A percentile compares a stretch with the other conserved stretches of the same genome.
Evolutionary conservation across 2,113 vertebrate species (phyloP).

Genomic region (Erythrolamprus reginae): DNA sequence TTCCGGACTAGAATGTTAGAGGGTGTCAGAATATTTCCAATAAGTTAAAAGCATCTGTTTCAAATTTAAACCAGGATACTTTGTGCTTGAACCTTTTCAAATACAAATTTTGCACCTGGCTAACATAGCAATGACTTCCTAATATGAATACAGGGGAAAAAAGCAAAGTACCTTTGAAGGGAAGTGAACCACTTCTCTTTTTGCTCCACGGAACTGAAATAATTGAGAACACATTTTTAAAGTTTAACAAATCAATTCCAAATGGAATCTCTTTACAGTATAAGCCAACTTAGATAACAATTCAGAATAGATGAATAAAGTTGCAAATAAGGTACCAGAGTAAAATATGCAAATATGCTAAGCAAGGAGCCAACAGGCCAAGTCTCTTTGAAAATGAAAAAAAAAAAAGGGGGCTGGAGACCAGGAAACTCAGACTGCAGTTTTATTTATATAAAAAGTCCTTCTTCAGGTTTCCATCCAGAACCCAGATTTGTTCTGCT

Average conservation of each 20-base stretch:
- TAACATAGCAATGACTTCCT: neutral
- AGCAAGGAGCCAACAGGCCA: neutral
- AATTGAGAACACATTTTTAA: slow-evolving; percentile 42
- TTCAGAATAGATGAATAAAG: neutral
- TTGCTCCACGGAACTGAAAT: slow-evolving; percentile 81
- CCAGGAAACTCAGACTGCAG: neutral
- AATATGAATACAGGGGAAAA: neutral
- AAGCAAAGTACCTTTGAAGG: slow-evolving; percentile 81
- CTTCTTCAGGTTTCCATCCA: neutral
- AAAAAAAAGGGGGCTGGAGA: neutral
- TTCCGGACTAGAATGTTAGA: neutral
- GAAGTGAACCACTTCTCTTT: slow-evolving; percentile 89
- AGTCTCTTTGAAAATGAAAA: neutral
- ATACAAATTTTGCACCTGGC: neutral
- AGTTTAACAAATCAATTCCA: neutral
- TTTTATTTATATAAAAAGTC: neutral
- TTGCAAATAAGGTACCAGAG: neutral
- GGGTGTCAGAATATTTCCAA: neutral
- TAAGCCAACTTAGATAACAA: neutral
- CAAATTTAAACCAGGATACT: neutral
- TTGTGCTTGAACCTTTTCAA: neutral
- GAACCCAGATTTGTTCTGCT: neutral
- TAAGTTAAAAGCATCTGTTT: neutral
- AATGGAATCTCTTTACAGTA: neutral
- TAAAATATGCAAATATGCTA: neutral